Evolutionary conservation across 2,888 invertebrate species (phyloP).

Genomic region (Caenorhabditis panamensis): DNA sequence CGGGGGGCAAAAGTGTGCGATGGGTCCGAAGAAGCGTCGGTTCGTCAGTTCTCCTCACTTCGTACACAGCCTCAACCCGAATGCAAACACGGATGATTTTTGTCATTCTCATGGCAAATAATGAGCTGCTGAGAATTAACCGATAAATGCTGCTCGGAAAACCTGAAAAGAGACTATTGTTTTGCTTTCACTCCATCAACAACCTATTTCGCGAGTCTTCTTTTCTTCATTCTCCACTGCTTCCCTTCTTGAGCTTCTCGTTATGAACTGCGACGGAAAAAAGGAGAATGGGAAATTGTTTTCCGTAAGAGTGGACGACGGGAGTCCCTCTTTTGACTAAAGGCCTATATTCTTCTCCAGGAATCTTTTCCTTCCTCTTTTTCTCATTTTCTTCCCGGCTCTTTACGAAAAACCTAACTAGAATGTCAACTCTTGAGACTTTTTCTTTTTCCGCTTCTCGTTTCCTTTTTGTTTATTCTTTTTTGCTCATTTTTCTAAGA

Average conservation of each 20-base stretch:
- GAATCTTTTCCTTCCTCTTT: background rate
- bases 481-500: constrained; percentile 10
- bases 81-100: constrained; percentile 26
- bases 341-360: constrained; percentile 11
- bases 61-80: constrained; percentile 19
- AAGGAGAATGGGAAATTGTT: constrained; percentile 41
- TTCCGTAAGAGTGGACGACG: constrained; percentile 30
- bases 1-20: constrained; percentile 30
- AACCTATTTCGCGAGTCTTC: constrained; percentile 9
- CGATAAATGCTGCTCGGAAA: constrained; percentile 6
- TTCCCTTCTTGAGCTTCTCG: constrained; percentile 17
- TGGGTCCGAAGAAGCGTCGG: constrained; percentile 34
- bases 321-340: constrained; percentile 32
- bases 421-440: background rate
- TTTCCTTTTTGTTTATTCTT: constrained; percentile 21
- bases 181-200: background rate
- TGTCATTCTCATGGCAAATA: constrained; percentile 31
- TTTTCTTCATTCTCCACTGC: background rate
- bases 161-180: constrained; percentile 31
- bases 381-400: background rate
- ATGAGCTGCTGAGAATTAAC: constrained; percentile 13
- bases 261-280: constrained; percentile 38
- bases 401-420: constrained; percentile 22
- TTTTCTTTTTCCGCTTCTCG: constrained; percentile 19
- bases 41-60: constrained; percentile 16